Base-by-base conservation (phyloP, 2,888 invertebrate species). In the Lepidocyrtinus sp. region DNA sequence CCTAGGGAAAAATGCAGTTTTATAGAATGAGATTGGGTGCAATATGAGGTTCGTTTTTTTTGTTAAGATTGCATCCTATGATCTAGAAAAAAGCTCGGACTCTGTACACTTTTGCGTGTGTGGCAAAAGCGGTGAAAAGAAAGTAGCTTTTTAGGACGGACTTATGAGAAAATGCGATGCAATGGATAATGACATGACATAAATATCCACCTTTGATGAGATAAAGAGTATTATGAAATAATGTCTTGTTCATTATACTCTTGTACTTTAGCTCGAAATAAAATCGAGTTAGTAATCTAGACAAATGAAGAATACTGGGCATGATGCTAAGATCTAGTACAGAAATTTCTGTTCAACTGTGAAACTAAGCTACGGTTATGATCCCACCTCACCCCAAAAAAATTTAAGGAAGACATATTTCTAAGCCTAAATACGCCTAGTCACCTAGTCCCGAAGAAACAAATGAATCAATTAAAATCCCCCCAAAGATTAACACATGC, bases 121-220 rank as follows among this genome's bases (percentile, higher is more conserved):
- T 36, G 36, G 36, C 36, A 36, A 36, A 36, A 36, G 50, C 63
- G 70, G 70, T 55, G 21, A 76, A 63, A 69, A 64, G 65, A 71
- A 77, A 77, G 77, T 77, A 77, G 77, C 67, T 71, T 77, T 71
- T 36, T 77, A 77, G 77, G 77, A 64, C 76, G 62, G 50, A 12
- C 12, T 36, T 36, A 36, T 71, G 71, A 71, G 61, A 21, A 71
- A 22, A 36, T 61, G 62, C 61, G 12, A 36, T 36, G 5, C 36
- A 7, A 12, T 36, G 36, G 36, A 36, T 36, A 7, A 12, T 36
- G 12, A 36, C 5, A 36, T 36, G 36, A 36, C 36, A 36, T 36
- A 36, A 36, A 36, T 36, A 36, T 7, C 12, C 12, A 12, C 5
- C 36, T 12, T 36, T 36, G 36, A 36, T 36, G 36, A 36, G 36